Evolutionary conservation across 2,888 invertebrate genomes (phyloP), one percentile per base, ranked within the genome.

Genomic region (Ypsolopha sequella): DNA sequence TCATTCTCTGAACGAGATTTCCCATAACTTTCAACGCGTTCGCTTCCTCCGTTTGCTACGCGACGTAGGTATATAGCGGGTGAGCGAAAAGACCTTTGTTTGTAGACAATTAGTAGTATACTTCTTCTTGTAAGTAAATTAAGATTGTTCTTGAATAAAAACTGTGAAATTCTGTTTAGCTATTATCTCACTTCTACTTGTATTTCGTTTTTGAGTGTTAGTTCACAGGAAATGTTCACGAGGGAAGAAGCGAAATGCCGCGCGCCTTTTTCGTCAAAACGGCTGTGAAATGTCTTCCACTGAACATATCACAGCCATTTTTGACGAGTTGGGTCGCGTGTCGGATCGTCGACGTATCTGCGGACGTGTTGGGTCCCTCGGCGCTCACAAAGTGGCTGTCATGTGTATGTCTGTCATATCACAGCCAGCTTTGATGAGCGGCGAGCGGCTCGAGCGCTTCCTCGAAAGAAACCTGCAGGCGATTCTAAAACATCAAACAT

Each of bases 361-460:
- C 36, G 41, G 49, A 41, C 51, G 43, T 41, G 47, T 51, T 58
- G 57, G 60, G 57, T 51, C 66, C 62, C 68, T 85, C 88, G 87
- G 82, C 89, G 87, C 95, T 95, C 95, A 91, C 95, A 94, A 95
- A 93, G 93, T 94, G 94, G 93, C 88, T 94, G 95, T 95, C 88
- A 90, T 92, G 90, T 95, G 95, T 90, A 77, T 68, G 73, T 66
- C 64, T 74, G 72, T 65, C 95, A 95, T 95, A 96, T 96, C 95
- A 95, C 96, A 96, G 96, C 95, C 95, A 96, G 96, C 96, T 96
- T 97, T 96, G 95, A 95, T 95, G 95, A 96, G 95, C 95, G 93
- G 55, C 55, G 64, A 59, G 65, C 52, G 56, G 7, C 36, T 41
- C 24, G 35, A 44, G 9, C 13, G 38, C n/a, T 46, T 46, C 34